These are phyloP conservation scores for Halictus ligatus DNA, from an alignment of 2,888 invertebrate genomes.

Conservation along the genomic window DNA sequence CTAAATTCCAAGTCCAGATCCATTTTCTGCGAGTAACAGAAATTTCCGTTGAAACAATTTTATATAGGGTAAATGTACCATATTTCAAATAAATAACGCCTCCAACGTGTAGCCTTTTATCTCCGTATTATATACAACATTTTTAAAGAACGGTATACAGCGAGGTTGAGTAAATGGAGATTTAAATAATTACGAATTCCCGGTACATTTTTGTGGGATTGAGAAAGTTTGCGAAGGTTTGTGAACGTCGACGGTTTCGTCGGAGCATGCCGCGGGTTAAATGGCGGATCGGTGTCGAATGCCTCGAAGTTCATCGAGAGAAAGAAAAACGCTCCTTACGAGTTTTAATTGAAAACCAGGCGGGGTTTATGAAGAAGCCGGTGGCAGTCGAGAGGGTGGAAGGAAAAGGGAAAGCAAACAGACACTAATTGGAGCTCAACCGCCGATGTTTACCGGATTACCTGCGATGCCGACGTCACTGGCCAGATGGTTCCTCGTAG, in stretches of 20 bases:
- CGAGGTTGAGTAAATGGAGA: no score
- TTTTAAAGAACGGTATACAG: no score
- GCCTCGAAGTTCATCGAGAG: not conserved
- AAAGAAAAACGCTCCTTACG: constrained; percentile 33
- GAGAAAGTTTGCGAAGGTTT: not conserved
- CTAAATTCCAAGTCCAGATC: no score
- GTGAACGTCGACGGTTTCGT: not conserved
- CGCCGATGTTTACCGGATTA: constrained; percentile 74
- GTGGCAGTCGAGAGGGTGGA: constrained; percentile 50
- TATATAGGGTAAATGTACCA: no score
- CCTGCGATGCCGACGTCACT: constrained; percentile 61
- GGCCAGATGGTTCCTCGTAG: constrained; percentile 73
- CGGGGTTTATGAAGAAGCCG: constrained; percentile 47
- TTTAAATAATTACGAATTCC: not conserved
- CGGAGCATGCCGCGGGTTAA: not conserved
- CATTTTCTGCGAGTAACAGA: no score
- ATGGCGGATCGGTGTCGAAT: constrained; percentile 35
- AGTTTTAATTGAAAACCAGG: constrained; percentile 69
- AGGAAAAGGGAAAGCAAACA: constrained; percentile 72
- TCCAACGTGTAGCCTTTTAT: no score
- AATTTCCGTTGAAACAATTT: no score
- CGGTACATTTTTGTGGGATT: not conserved
- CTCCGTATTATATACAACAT: no score
- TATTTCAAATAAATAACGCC: no score
- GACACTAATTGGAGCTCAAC: constrained; percentile 77